phyloP scores from a whole-genome alignment of 2,888 invertebrate genomes.

The Tenthredo scrophulariae region DNA sequence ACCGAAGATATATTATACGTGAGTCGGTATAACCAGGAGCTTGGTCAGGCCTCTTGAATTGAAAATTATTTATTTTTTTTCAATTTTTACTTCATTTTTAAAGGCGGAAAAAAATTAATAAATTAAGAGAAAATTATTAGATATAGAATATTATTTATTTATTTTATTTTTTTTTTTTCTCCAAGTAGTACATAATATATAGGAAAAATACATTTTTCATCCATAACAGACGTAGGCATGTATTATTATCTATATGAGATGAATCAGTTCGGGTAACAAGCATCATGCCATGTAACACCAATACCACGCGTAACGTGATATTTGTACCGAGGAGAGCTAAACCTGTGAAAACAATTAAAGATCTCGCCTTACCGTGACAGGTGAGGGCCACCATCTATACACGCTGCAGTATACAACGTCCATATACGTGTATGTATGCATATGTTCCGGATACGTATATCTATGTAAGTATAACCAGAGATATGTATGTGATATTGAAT shows the following conservation, averaged over 20 bases:
- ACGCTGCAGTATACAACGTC: not conserved
- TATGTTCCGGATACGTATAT: too few species aligned
- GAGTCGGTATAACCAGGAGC: not conserved
- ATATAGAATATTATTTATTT: too few species aligned
- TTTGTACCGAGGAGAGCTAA: constrained; percentile 35
- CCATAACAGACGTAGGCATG: not conserved
- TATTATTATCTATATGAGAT: not conserved
- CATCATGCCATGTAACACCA: constrained; percentile 6
- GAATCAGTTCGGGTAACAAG: constrained; percentile 14
- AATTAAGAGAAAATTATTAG: not conserved
- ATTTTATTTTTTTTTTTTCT: too few species aligned
- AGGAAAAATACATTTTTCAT: not conserved
- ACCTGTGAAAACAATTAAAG: constrained; percentile 52
- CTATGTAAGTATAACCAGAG: too few species aligned
- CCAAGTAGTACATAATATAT: too few species aligned
- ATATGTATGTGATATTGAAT: not conserved
- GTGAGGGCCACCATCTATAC: constrained; percentile 22
- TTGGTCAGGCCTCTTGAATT: constrained; percentile 4
- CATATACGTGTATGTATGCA: not conserved
- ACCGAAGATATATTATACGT: constrained; percentile 57
- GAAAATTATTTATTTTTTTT: not conserved
- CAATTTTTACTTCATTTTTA: not conserved
- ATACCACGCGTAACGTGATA: constrained; percentile 36
- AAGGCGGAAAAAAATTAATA: not conserved
- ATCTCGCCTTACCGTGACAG: constrained; percentile 51